Conservation (phyloP, 2,113 vertebrate genomes). For the Paradoxurus hermaphroditus region DNA sequence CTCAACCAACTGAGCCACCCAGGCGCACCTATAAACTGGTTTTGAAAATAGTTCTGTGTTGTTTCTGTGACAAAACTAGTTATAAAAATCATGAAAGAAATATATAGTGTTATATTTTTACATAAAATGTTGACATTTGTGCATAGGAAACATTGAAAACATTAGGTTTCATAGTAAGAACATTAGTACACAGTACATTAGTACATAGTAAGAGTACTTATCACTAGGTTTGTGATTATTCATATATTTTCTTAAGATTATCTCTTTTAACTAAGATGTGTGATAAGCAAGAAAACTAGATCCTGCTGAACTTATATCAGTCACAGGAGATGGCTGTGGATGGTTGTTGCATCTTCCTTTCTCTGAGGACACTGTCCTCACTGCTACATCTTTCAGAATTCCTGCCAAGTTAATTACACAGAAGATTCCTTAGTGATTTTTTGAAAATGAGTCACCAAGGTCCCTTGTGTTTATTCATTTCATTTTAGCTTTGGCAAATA, state of each 20-base stretch:
- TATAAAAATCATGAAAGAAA: neutral
- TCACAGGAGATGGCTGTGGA: neutral
- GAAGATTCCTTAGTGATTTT: neutral
- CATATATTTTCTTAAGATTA: neutral
- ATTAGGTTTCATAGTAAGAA: neutral
- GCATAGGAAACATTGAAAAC: neutral
- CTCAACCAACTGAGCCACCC: too few species aligned
- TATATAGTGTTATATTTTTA: neutral
- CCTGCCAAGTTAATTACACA: constrained; percentile 30
- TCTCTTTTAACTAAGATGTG: neutral
- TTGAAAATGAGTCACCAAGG: neutral
- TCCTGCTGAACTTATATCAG: neutral
- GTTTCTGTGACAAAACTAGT: neutral
- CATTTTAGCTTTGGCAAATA: neutral
- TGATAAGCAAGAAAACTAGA: neutral
- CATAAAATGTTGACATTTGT: neutral
- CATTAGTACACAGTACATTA: too few species aligned
- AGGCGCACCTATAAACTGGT: too few species aligned
- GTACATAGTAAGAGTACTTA: neutral
- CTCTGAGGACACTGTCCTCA: neutral
- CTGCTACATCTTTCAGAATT: neutral
- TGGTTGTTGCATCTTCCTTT: neutral
- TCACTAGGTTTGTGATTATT: neutral
- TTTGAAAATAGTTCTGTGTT: neutral
- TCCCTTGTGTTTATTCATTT: neutral